Evolutionary conservation across 1,140 invertebrate genomes (phyloP).

Genomic region (Coelopa frigida): DNA sequence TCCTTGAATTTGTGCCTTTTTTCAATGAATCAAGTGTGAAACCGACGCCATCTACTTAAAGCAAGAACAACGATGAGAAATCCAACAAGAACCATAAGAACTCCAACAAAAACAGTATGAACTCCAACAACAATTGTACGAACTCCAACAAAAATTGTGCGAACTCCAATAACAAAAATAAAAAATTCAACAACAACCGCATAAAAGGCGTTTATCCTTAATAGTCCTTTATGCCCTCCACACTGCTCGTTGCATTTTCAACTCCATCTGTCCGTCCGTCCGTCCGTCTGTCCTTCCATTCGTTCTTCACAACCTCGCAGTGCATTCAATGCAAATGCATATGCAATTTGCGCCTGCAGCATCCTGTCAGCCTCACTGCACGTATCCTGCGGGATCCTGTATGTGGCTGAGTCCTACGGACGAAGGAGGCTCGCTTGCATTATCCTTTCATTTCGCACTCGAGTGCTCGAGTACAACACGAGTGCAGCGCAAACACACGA

Average conservation of each 20-base stretch:
- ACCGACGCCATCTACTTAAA: too few species aligned
- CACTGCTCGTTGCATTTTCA: too few species aligned
- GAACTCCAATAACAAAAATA: too few species aligned
- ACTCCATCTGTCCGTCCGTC: too few species aligned
- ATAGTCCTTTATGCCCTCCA: conserved; percentile 43
- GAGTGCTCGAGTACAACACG: conserved; percentile 18
- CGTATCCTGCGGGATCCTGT: not conserved
- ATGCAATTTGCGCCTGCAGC: too few species aligned
- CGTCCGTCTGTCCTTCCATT: too few species aligned
- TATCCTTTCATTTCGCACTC: conserved; percentile 29
- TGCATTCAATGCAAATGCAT: too few species aligned
- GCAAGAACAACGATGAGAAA: not conserved
- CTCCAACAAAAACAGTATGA: not conserved
- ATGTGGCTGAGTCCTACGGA: not conserved
- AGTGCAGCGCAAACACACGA: not conserved
- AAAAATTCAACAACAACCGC: too few species aligned
- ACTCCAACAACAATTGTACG: not conserved
- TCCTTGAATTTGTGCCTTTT: too few species aligned
- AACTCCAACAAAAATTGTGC: not conserved
- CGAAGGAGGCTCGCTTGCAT: conserved; percentile 14
- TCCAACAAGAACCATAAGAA: not conserved
- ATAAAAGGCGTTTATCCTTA: conserved; percentile 18
- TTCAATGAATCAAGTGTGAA: too few species aligned
- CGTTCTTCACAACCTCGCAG: too few species aligned
- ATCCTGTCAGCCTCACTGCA: too few species aligned